Conservation (phyloP, 2,797 vertebrate genomes). For the Spheniscus humboldti region DNA sequence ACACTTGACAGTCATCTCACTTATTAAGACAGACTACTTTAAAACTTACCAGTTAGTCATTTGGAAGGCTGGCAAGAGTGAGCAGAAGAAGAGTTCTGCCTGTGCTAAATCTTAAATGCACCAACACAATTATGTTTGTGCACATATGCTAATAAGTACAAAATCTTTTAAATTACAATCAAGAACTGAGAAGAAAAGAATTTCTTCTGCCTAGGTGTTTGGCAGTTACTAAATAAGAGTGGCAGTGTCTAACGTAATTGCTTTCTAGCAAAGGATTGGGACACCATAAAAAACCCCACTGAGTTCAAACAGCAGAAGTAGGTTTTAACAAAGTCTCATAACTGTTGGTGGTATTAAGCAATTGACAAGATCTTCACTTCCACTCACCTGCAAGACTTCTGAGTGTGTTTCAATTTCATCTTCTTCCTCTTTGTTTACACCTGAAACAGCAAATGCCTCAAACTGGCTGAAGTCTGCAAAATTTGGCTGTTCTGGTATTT, state of each 20-base stretch:
- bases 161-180: neutral
- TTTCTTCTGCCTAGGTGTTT: neutral
- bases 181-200: neutral
- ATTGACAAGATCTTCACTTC: neutral
- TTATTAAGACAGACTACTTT: neutral
- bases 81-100: neutral
- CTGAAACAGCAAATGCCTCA: constrained; percentile 87
- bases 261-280: neutral
- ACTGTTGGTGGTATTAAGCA: neutral
- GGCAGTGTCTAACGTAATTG: neutral
- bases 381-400: constrained; percentile 84
- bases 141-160: neutral
- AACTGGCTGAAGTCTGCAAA: constrained; percentile 99
- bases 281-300: neutral
- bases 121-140: neutral
- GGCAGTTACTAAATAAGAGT: neutral
- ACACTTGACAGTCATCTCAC: neutral
- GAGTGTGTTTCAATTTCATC: constrained; percentile 85
- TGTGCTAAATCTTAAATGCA: neutral
- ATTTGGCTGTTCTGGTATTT: constrained; percentile 98
- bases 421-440: constrained; percentile 81
- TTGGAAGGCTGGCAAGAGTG: neutral
- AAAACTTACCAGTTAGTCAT: neutral
- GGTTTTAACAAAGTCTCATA: neutral
- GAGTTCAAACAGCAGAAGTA: neutral